Base-by-base conservation (phyloP, 1,140 invertebrate genomes). In the Drosophila murphyi region DNA sequence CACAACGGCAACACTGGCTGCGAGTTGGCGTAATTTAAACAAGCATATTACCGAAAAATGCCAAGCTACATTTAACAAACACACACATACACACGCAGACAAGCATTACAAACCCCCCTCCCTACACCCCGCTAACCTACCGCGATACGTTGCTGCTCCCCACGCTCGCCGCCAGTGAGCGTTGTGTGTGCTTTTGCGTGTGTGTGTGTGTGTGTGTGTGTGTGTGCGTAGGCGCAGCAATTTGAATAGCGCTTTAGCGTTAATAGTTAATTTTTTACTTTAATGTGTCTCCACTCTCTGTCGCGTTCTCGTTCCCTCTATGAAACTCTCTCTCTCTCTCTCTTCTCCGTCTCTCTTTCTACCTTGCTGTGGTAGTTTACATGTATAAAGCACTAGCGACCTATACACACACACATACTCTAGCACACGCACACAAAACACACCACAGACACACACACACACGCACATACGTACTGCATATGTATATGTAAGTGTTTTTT, bases 241-340 rank as follows among this genome's bases (percentile, higher is more conserved):
- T 86, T 86, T 88, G 79, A 88, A 88, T 86, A 61, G 83, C 85
- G 80, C 85, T 89, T 87, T 85, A 20, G 85, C 85, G 83, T 89
- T 87, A 85, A 83, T 87, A 87, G 85, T 87, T 87, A 89, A 87
- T 89, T 89, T 89, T 90, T 75, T 80, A 70, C 68, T 50, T 28
- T 55, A 41, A 39, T 64, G 45, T 43, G 29, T 31, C 4, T 48
- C 12, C 12, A 32, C 7, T 31, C 47, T 48, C 52, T 65, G 43
- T 56, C 48, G 41, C 63, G 20, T 20, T 20, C 20, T 20, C 1
- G 20, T 51, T 8, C 34, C 31, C 10, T 69, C 39, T 69, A 20
- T 20, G 20, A 20, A 20, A 37, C 28, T 35, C 54, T 50, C 35
- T 43, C 28, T 51, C 41, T 29, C 32, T 43, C 50, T 50, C 47